These are phyloP conservation scores for Drosophila histrio DNA, from an alignment of 2,888 invertebrate species.

Conservation along the genomic window DNA sequence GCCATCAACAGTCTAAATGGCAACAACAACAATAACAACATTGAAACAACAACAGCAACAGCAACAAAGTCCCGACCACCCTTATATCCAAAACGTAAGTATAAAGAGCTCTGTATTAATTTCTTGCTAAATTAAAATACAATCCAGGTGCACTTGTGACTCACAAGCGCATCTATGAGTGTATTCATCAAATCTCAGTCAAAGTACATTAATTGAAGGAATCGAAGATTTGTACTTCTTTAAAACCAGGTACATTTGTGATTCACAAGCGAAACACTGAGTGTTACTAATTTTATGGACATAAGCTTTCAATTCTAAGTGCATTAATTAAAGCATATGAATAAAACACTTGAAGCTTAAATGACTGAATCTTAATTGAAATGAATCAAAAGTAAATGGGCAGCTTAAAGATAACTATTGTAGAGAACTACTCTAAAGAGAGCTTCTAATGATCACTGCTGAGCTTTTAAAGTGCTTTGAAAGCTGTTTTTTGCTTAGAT, in stretches of 20 bases:
- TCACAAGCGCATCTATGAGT: background rate
- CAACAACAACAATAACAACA: conserved; percentile 31
- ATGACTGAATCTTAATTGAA: background rate
- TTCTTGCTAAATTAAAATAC: background rate
- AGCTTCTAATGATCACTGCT: background rate
- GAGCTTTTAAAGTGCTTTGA: background rate
- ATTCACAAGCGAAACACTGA: background rate
- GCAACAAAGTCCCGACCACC: conserved; percentile 64
- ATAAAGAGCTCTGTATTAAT: background rate
- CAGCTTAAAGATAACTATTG: background rate
- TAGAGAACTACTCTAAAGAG: background rate
- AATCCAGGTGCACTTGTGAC: background rate
- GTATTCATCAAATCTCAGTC: background rate
- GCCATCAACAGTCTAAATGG: conserved; percentile 52
- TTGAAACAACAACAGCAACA: conserved; percentile 41
- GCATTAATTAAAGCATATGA: background rate
- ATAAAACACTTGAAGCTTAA: background rate
- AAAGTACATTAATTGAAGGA: background rate
- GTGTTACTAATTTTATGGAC: background rate
- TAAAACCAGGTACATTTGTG: background rate
- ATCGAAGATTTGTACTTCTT: background rate
- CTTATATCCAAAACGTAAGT: conserved; percentile 78
- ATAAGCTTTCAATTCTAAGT: background rate
- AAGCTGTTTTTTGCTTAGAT: too few species aligned
- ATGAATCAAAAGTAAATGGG: background rate